These are phyloP conservation scores for Acipenser ruthenus DNA, from an alignment of 2,797 vertebrate species.

Conservation along the genomic window DNA sequence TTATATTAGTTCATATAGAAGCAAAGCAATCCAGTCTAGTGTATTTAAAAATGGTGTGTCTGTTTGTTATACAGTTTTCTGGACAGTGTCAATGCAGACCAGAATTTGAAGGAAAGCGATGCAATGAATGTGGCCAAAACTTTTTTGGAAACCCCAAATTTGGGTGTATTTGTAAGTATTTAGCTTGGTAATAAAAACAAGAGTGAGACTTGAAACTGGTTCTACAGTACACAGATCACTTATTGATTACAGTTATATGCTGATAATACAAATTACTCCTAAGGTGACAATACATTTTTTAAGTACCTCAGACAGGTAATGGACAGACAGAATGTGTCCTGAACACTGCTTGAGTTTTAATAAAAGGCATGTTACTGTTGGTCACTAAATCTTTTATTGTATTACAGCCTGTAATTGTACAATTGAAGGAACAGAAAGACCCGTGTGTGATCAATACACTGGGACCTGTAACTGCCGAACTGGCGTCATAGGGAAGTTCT, in stretches of 20 bases:
- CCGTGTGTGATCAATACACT: constrained; percentile 63
- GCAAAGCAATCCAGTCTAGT: no score
- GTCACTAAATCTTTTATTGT: background rate
- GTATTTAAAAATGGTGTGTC: no score
- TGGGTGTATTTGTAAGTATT: constrained; percentile 64
- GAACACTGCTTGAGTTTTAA: no score
- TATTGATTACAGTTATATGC: no score
- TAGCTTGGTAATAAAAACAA: background rate
- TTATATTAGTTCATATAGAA: no score
- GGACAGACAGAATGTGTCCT: no score
- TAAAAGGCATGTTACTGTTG: no score
- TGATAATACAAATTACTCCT: no score
- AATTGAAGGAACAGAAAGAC: constrained; percentile 54
- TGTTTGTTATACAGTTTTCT: constrained; percentile 53
- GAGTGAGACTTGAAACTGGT: background rate
- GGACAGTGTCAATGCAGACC: constrained; percentile 70
- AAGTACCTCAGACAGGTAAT: no score
- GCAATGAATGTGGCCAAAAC: constrained; percentile 71
- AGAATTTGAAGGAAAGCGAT: constrained; percentile 64
- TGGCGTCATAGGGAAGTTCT: constrained; percentile 59
- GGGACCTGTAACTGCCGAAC: constrained; percentile 62
- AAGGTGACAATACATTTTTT: no score
- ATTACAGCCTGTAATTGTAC: constrained; percentile 69
- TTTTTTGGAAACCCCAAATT: constrained; percentile 64
- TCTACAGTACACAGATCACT: no score